phyloP scores from a whole-genome alignment of 2,113 vertebrate genomes.

The Cichladusa arquata region DNA sequence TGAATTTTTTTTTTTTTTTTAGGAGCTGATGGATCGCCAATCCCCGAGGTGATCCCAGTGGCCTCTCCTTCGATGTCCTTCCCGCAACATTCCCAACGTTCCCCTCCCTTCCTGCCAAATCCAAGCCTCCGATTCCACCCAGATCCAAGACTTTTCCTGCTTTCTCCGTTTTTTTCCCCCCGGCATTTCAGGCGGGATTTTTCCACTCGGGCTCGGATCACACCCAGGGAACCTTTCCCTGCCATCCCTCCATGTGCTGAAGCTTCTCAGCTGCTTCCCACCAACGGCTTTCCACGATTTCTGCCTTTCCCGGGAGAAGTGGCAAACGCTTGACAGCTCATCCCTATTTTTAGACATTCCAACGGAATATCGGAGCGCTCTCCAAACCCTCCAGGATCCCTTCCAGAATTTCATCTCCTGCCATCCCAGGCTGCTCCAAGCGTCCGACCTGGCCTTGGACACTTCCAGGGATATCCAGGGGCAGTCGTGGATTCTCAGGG shows the following conservation, averaged over 20 bases:
- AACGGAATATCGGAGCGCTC: neutral
- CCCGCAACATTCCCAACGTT: neutral
- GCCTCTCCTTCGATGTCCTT: neutral
- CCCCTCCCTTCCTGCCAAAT: neutral
- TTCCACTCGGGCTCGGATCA: neutral
- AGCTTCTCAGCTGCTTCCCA: neutral
- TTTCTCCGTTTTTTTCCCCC: fast-evolving
- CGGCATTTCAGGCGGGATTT: neutral
- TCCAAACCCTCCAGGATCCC: neutral
- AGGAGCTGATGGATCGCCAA: neutral
- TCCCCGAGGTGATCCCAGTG: fast-evolving
- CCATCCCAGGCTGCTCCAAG: neutral
- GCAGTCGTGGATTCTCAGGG: neutral
- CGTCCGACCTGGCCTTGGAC: neutral
- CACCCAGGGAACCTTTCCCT: neutral
- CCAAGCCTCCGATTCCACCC: neutral
- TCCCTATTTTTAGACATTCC: neutral
- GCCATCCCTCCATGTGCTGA: neutral
- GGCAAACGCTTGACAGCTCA: neutral
- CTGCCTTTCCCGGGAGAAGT: neutral
- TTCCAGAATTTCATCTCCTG: neutral
- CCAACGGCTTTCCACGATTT: neutral
- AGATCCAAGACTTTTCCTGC: neutral
- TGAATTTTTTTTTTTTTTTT: neutral
- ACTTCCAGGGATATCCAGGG: neutral